phyloP scores from a whole-genome alignment of 2,113 vertebrate species.

The Perognathus longimembris region DNA sequence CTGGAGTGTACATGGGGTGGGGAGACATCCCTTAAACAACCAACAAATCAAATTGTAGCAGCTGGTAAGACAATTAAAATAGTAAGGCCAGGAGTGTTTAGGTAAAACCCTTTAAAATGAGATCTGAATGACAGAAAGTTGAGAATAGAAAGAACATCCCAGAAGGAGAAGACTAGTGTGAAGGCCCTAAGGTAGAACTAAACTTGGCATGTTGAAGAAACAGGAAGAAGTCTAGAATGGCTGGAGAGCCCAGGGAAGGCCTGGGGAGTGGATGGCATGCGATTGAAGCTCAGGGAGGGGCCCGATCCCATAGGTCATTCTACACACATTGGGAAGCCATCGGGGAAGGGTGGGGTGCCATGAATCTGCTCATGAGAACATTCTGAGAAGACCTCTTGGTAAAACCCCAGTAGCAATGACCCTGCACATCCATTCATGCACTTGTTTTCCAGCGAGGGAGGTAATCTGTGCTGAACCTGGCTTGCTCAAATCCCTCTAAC shows the following conservation, averaged over 20 bases:
- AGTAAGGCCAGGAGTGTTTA: not conserved
- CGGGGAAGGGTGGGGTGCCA: not conserved
- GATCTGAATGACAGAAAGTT: not conserved
- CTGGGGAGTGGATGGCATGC: not conserved
- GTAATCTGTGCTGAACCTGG: not conserved
- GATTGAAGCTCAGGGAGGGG: not conserved
- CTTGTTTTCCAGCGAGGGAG: not conserved
- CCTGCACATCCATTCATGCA: not conserved
- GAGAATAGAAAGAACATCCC: not conserved
- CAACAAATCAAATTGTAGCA: not conserved
- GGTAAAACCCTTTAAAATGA: not conserved
- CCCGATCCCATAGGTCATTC: not conserved
- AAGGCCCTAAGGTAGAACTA: not conserved
- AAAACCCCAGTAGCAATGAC: not conserved
- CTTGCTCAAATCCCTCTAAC: not conserved
- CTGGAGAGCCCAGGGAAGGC: not conserved
- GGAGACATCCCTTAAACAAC: not conserved
- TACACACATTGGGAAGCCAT: not conserved
- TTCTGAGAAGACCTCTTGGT: not conserved
- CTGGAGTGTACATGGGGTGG: not conserved
- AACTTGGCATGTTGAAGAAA: not conserved
- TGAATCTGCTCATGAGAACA: not conserved
- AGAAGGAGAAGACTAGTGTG: not conserved
- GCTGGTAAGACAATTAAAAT: conserved; percentile 2
- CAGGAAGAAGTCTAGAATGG: not conserved